phyloP scores from a whole-genome alignment of 1,140 invertebrate species.

The Saxidomus purpurata region DNA sequence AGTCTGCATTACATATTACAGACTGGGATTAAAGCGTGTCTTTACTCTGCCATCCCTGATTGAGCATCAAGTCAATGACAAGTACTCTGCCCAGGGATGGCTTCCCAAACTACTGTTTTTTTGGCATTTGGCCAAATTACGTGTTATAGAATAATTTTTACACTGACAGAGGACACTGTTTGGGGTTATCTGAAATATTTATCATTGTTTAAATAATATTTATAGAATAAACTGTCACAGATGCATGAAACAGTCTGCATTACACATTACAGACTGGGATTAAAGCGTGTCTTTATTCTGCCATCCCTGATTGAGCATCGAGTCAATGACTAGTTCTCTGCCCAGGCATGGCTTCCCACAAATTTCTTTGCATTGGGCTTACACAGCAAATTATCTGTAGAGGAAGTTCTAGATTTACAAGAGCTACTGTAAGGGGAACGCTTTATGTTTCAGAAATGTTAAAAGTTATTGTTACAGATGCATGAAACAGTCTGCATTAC shows the following conservation, averaged over 20 bases:
- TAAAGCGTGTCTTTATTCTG: background rate
- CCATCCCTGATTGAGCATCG: constrained; percentile 25
- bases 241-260: background rate
- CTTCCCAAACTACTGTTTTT: background rate
- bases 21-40: constrained; percentile 33
- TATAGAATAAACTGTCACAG: no score
- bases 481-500: constrained; percentile 4
- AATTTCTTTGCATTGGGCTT: no score
- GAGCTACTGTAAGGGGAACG: no score
- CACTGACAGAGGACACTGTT: no score
- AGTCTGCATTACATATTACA: background rate
- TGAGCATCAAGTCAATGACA: constrained; percentile 1
- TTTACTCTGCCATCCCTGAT: constrained; percentile 7
- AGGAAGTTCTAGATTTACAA: no score
- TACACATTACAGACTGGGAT: constrained; percentile 1
- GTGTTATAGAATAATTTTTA: no score
- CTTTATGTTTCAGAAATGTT: no score
- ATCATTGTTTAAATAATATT: no score
- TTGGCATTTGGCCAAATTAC: no score
- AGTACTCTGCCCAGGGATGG: constrained; percentile 37
- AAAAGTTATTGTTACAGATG: background rate
- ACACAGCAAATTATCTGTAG: no score
- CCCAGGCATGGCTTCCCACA: constrained; percentile 13
- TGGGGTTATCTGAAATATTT: no score
- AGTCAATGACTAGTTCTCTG: constrained; percentile 13